Percentiles rank a stretch among this genome's conserved stretches.
Conservation (phyloP, 2,113 vertebrate species). For the Thalassoma bifasciatum region DNA sequence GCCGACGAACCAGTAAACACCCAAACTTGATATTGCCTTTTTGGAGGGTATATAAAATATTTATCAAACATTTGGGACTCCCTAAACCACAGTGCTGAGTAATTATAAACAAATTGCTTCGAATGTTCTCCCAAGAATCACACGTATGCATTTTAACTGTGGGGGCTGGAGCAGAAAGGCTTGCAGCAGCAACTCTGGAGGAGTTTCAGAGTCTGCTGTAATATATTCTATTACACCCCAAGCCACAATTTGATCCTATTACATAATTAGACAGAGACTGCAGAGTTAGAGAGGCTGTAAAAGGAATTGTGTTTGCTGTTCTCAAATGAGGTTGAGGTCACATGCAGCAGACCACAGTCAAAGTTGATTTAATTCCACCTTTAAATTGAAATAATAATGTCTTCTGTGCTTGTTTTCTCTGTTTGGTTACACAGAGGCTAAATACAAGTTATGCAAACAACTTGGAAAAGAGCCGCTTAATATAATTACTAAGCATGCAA, state of each 20-base stretch:
- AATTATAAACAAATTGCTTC: constrained; percentile 62
- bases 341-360: constrained; percentile 39
- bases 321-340: constrained; percentile 62
- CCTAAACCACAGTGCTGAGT: constrained; percentile 35
- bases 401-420: constrained; percentile 29
- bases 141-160: constrained; percentile 38
- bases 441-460: constrained; percentile 48
- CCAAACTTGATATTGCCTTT: constrained; percentile 28
- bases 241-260: constrained; percentile 67
- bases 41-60: constrained; percentile 38
- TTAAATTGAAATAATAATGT: constrained; percentile 40
- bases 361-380: constrained; percentile 44
- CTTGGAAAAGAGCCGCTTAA: constrained; percentile 45
- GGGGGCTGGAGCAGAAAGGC: constrained; percentile 47
- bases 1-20: not conserved
- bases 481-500: constrained; percentile 58
- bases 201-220: constrained; percentile 47
- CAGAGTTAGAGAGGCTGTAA: constrained; percentile 53
- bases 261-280: constrained; percentile 70
- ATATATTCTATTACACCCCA: constrained; percentile 67
- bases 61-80: constrained; percentile 44
- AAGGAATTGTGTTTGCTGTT: constrained; percentile 58
- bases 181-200: constrained; percentile 40
- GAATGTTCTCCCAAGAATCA: constrained; percentile 32
- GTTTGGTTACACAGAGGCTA: constrained; percentile 42